These are phyloP conservation scores for Ruditapes philippinarum DNA, from an alignment of 1,140 invertebrate species.

Conservation along the genomic window DNA sequence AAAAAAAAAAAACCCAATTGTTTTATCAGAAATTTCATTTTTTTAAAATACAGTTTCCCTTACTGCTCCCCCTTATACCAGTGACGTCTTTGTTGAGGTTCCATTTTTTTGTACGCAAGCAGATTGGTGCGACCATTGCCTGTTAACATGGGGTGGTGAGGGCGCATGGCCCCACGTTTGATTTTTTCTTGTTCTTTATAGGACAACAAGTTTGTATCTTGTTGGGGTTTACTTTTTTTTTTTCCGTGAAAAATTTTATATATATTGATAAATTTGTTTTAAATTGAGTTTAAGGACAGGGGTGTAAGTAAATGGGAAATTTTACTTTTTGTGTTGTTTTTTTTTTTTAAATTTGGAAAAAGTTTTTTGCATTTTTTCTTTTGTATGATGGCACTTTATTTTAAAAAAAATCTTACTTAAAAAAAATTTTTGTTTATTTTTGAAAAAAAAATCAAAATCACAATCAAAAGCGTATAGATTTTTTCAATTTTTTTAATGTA, in stretches of 20 bases:
- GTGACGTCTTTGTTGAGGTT: slow-evolving; percentile 45
- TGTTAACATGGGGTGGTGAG: not conserved
- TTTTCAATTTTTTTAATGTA: no score
- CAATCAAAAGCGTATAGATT: no score
- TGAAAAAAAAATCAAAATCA: no score
- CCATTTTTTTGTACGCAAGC: slow-evolving; percentile 4
- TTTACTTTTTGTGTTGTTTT: not conserved
- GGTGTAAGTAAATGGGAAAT: slow-evolving; percentile 9
- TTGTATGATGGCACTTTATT: no score
- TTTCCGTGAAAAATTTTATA: no score
- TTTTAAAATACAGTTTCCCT: not conserved
- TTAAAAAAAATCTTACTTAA: no score
- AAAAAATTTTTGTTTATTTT: no score
- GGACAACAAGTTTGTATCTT: not conserved
- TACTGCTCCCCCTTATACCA: not conserved
- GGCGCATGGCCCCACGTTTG: slow-evolving; percentile 2
- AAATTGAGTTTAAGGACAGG: not conserved
- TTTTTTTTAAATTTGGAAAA: no score
- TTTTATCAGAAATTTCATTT: not conserved
- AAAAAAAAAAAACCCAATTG: no score
- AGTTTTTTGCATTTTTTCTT: no score
- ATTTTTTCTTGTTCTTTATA: slow-evolving; percentile 5
- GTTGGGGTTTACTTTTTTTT: not conserved
- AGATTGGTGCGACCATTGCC: slow-evolving; percentile 16
- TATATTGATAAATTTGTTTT: no score